Conservation (phyloP, 2,113 vertebrate genomes). For the Chaetura pelagica region DNA sequence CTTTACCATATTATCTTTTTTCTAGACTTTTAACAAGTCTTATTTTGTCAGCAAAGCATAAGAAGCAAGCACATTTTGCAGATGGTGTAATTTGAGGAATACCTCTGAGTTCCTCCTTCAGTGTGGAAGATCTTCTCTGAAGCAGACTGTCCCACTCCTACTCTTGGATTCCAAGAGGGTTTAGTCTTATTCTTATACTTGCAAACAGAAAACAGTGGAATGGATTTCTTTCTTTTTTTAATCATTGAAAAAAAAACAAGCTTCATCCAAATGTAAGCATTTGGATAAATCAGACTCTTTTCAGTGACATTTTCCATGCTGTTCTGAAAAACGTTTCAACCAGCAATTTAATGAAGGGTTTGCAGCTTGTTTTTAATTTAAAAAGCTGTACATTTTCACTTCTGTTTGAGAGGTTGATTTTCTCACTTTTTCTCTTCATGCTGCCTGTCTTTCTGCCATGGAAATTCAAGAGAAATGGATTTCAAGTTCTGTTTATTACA, state of each 20-base stretch:
- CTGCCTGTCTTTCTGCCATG: background rate
- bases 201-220: background rate
- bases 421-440: background rate
- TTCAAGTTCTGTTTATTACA: background rate
- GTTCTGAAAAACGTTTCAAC: slow-evolving; percentile 17
- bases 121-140: background rate
- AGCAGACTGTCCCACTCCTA: slow-evolving; percentile 54
- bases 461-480: background rate
- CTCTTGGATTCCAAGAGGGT: slow-evolving; percentile 25
- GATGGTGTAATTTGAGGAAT: slow-evolving; percentile 58
- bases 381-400: background rate
- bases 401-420: background rate
- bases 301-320: slow-evolving; percentile 13
- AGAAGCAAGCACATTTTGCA: slow-evolving; percentile 6
- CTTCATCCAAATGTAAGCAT: slow-evolving; percentile 20
- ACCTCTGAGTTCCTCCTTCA: slow-evolving; percentile 19
- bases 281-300: slow-evolving; percentile 28
- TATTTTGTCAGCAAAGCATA: slow-evolving; percentile 26
- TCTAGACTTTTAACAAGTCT: slow-evolving; percentile 5
- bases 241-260: background rate
- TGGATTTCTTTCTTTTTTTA: background rate
- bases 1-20: background rate
- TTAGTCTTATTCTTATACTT: slow-evolving; percentile 9
- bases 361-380: slow-evolving; percentile 23
- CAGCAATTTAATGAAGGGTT: slow-evolving; percentile 26